phyloP scores from a whole-genome alignment of 1,140 invertebrate genomes.

The Oncopeltus fasciatus region DNA sequence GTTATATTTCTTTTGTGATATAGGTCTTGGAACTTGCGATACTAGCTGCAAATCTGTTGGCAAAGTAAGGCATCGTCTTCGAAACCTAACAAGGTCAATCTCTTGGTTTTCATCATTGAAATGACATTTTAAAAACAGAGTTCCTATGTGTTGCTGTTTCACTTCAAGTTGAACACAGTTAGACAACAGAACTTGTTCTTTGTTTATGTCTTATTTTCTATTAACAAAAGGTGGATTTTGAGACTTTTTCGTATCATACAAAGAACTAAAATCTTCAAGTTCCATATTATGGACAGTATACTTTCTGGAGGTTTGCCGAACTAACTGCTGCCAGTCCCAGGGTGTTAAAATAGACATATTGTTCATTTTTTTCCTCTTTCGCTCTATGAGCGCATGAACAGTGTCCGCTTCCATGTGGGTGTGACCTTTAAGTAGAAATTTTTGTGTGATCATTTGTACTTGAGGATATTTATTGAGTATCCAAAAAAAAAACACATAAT shows the following conservation, averaged over 20 bases:
- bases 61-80: conserved; percentile 10
- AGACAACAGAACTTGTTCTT: conserved; percentile 12
- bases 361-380: conserved; percentile 14
- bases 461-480: background rate
- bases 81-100: conserved; percentile 17
- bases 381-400: conserved; percentile 22
- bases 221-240: conserved; percentile 2
- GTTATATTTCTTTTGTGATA: background rate
- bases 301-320: conserved; percentile 5
- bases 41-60: conserved; percentile 12
- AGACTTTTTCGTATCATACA: background rate
- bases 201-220: conserved; percentile 14
- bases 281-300: conserved; percentile 10
- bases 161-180: conserved; percentile 14
- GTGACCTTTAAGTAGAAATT: conserved; percentile 28
- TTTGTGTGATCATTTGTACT: conserved; percentile 24
- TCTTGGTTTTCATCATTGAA: conserved; percentile 14
- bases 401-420: conserved; percentile 29
- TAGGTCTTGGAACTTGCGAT: background rate
- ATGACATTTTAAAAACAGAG: conserved; percentile 13
- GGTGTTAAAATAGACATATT: background rate
- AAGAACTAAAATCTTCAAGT: conserved; percentile 12
- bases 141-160: conserved; percentile 10
- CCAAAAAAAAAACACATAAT: background rate
- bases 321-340: conserved; percentile 14